phyloP scores from a whole-genome alignment of 2,113 vertebrate genomes.

The Prinia subflava region DNA sequence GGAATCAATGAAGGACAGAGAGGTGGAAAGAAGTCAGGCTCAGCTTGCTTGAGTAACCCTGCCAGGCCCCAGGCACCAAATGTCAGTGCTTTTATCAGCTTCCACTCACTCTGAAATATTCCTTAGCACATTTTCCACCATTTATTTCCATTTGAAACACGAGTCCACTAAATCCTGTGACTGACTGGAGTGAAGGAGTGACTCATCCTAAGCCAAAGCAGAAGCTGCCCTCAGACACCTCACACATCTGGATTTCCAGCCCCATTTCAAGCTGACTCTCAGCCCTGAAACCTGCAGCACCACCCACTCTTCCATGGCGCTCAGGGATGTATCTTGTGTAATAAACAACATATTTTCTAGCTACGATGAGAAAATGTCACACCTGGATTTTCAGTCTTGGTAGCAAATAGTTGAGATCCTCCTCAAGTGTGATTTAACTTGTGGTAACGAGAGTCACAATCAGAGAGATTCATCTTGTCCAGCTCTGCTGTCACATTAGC shows the following conservation, averaged over 20 bases:
- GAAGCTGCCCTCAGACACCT: not conserved
- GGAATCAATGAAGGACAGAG: not conserved
- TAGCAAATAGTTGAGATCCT: not conserved
- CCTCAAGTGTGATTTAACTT: not conserved
- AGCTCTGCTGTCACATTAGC: not conserved
- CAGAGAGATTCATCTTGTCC: not conserved
- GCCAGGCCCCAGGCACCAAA: not conserved
- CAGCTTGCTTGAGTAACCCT: not conserved
- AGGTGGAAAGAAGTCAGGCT: not conserved
- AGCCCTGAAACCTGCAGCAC: not conserved
- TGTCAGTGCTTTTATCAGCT: not conserved
- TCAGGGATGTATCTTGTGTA: not conserved
- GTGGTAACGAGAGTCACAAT: not conserved
- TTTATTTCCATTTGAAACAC: not conserved
- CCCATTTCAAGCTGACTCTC: not conserved
- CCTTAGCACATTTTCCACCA: not conserved
- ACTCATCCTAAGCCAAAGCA: constrained; percentile 2
- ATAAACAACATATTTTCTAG: not conserved
- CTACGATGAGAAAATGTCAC: not conserved
- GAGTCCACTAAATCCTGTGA: not conserved
- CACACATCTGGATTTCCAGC: constrained; percentile 24
- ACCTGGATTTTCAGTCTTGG: not conserved
- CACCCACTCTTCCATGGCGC: not conserved
- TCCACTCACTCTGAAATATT: not conserved
- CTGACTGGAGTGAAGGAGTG: not conserved